Evolutionary conservation across 2,797 vertebrate species (phyloP).

Genomic region (Pseudochaenichthys georgianus): DNA sequence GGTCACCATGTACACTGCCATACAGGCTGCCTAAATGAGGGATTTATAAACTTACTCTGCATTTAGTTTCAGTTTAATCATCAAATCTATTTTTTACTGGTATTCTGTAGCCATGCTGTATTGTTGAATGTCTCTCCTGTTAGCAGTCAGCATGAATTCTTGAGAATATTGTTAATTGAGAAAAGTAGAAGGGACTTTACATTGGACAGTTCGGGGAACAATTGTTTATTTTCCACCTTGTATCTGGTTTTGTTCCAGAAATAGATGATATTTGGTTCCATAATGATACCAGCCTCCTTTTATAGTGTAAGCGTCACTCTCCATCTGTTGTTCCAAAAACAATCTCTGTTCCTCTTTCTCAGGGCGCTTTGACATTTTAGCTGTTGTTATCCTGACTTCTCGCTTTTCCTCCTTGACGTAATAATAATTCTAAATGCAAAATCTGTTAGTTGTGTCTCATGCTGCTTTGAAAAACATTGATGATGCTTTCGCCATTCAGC

Average conservation of each 20-base stretch:
- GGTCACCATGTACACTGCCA: not conserved
- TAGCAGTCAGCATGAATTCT: not conserved
- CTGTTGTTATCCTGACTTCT: constrained; percentile 32
- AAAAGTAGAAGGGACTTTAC: constrained; percentile 5
- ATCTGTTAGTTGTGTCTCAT: not conserved
- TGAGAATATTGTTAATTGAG: not conserved
- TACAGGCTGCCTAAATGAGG: not conserved
- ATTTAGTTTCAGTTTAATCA: not conserved
- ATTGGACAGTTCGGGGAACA: not conserved
- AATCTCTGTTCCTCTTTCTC: constrained; percentile 58
- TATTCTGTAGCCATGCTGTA: not conserved
- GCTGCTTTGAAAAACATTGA: not conserved
- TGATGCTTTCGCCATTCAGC: not conserved
- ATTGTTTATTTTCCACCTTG: no score
- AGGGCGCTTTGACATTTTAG: not conserved
- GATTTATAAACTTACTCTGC: not conserved
- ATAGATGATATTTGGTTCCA: not conserved
- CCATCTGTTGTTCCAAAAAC: constrained; percentile 24
- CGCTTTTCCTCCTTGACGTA: constrained; percentile 14
- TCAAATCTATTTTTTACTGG: not conserved
- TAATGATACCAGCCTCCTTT: not conserved
- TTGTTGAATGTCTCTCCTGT: not conserved
- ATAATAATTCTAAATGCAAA: constrained; percentile 6
- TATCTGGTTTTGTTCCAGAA: not conserved
- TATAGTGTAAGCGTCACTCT: not conserved